phyloP scores from a whole-genome alignment of 2,797 vertebrate species.

The Platyrinchus mystaceus region DNA sequence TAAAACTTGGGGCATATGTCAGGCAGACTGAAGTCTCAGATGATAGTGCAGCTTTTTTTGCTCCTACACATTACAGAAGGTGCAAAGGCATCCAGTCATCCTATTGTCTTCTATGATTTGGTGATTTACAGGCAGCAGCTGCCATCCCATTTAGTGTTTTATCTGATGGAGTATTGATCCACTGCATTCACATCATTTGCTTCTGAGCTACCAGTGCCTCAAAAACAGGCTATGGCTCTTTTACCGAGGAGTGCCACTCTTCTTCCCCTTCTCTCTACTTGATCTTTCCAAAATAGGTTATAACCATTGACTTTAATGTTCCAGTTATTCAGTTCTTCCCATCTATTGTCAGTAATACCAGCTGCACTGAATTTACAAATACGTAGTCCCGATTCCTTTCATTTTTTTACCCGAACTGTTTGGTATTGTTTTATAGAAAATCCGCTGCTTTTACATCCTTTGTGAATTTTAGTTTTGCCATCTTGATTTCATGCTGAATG shows the following conservation, averaged over 20 bases:
- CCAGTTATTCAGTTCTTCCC: not conserved
- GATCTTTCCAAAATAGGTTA: slow-evolving; percentile 28
- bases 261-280: not conserved
- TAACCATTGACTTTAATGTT: slow-evolving; percentile 21
- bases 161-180: slow-evolving; percentile 42
- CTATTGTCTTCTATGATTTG: slow-evolving; percentile 14
- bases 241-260: not conserved
- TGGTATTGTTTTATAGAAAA: not conserved
- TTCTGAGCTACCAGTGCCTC: slow-evolving; percentile 7
- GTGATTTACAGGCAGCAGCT: slow-evolving; percentile 47
- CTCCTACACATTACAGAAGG: not conserved
- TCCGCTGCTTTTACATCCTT: not conserved
- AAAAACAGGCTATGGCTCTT: slow-evolving; percentile 1
- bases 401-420: not conserved
- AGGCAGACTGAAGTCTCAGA: not conserved
- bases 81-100: slow-evolving; percentile 17
- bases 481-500: not conserved
- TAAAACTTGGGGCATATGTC: not conserved
- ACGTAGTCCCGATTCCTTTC: not conserved
- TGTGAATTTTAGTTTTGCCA: not conserved
- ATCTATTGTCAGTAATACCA: not conserved
- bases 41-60: not conserved
- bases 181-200: slow-evolving; percentile 5
- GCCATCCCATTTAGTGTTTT: slow-evolving; percentile 33
- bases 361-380: not conserved